Base-by-base conservation (phyloP, 2,888 invertebrate species). In the Clepsis dumicolana region DNA sequence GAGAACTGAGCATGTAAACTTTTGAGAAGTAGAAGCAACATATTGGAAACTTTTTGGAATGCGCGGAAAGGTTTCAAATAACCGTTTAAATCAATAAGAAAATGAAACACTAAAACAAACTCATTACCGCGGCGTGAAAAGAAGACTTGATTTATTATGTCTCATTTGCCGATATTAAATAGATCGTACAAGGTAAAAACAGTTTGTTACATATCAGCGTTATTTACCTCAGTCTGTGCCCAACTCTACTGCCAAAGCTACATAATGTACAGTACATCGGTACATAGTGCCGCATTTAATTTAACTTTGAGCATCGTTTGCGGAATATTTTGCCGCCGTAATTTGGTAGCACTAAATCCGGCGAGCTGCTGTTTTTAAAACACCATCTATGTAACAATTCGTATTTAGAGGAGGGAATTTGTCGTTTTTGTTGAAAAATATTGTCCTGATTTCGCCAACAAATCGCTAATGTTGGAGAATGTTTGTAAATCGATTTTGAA, bases 211-310 rank as follows among this genome's bases (percentile, higher is more conserved):
- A 18, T 7, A 16, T 44, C 16, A 7, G 12, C 12, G 10, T 48
- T 4, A 48, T 21, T 48, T 48, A 44, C 16, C 41, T 8, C 7
- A 16, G 41, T 5, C 3, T 18, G 16, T 21, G 48, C 21, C 5
- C 48, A 48, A 12, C 48, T 21, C 48, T 48, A 48, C 12, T 18
- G 21, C 12, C 21, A 48, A 73, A 72, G 73, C 73, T 77, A 76
- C 74, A 78, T 77, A 75, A 72, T 71, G 63, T 72, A 74, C 72
- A 64, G 71, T 73, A 18, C 29, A 12, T 29, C 27, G 18, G 56
- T 38, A 62, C 35, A 67, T 67, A 67, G 56, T n/a, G 27, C 56
- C 57, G 56, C 25, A 38, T 62, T 63, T 56, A 67, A 65, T 62
- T 63, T 56, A 67, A 65, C 60, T 60, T 59, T 61, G 60, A 52